These are phyloP conservation scores for Altica lythri DNA, from an alignment of 2,888 invertebrate species.

Conservation along the genomic window DNA sequence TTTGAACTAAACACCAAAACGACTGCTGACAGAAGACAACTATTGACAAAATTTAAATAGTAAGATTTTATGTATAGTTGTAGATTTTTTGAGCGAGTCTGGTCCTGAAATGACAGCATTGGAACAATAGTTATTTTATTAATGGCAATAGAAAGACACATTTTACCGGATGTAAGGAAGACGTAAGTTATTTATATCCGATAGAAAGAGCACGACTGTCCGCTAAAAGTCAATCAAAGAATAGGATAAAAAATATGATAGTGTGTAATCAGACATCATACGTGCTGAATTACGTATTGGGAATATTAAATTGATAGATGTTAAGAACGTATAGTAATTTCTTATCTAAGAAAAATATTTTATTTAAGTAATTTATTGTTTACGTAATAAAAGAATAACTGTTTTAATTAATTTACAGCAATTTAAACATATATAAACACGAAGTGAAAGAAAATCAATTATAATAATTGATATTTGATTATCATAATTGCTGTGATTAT, in stretches of 20 bases:
- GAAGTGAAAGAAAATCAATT: too few relatives aligned
- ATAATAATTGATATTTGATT: too few relatives aligned
- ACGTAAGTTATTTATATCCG: conserved; percentile 57
- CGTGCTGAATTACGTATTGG: conserved; percentile 51
- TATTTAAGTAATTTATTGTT: too few relatives aligned
- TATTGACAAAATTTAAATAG: too few relatives aligned
- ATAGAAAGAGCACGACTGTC: conserved; percentile 48
- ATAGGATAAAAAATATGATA: conserved; percentile 57
- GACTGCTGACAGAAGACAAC: too few relatives aligned
- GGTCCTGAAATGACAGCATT: conserved; percentile 3
- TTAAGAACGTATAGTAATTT: conserved; percentile 9
- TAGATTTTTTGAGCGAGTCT: not conserved
- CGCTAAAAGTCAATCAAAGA: conserved; percentile 40
- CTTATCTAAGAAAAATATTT: conserved; percentile 9
- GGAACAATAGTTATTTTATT: conserved; percentile 48
- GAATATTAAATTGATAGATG: conserved; percentile 50
- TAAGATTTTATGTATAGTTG: too few relatives aligned
- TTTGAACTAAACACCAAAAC: too few relatives aligned
- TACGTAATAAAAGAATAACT: too few relatives aligned
- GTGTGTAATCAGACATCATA: conserved; percentile 58
- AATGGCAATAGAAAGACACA: conserved; percentile 43
- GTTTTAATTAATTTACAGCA: too few relatives aligned
- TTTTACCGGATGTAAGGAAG: conserved; percentile 57
- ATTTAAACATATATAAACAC: too few relatives aligned
- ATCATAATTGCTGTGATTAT: too few relatives aligned